Percentiles rank a stretch among this genome's conserved stretches.
These are phyloP conservation scores for Boleophthalmus pectinirostris DNA, from an alignment of 2,113 vertebrate species.

Conservation along the genomic window DNA sequence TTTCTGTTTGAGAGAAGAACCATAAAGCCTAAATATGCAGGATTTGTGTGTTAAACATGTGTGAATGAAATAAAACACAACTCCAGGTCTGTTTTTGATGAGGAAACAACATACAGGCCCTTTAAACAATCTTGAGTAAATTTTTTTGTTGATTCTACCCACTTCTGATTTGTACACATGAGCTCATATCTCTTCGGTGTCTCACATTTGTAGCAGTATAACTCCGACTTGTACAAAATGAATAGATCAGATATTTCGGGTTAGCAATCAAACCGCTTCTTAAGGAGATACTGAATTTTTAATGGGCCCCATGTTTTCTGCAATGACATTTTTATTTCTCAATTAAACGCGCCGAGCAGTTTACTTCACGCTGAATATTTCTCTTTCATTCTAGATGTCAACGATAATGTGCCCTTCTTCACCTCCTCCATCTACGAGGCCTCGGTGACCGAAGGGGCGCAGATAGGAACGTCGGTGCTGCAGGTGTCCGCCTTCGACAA, in stretches of 20 bases:
- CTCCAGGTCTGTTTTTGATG: no score
- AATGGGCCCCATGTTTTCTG: neutral
- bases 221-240: neutral
- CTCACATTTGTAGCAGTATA: neutral
- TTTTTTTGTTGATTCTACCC: no score
- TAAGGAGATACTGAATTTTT: slow-evolving; percentile 17
- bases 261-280: slow-evolving; percentile 1
- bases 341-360: slow-evolving; percentile 10
- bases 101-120: no score
- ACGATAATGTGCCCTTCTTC: slow-evolving; percentile 93
- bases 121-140: no score
- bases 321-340: neutral
- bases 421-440: slow-evolving; percentile 90
- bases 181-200: neutral
- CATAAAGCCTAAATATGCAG: no score
- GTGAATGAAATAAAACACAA: no score
- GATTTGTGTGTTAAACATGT: no score
- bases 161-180: neutral
- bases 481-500: slow-evolving; percentile 88
- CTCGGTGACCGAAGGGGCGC: slow-evolving; percentile 83
- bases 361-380: slow-evolving; percentile 12
- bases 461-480: slow-evolving; percentile 79
- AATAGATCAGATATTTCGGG: neutral
- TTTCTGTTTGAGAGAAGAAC: no score
- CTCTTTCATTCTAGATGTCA: slow-evolving; percentile 79